Conservation (phyloP, 1,140 invertebrate genomes). For the Anthonomus grandis region DNA sequence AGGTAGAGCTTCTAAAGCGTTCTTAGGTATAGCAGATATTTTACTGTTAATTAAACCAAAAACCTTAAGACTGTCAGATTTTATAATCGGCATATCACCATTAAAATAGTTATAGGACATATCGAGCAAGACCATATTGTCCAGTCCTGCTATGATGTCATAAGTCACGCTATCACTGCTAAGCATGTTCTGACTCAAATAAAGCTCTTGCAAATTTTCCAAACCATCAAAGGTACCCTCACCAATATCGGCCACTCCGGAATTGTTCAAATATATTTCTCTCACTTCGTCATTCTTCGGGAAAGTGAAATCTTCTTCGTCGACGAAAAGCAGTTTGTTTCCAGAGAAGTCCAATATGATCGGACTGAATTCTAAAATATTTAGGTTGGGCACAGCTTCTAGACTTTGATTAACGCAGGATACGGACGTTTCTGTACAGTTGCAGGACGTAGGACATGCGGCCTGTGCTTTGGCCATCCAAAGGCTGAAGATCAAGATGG, state of each 20-base stretch:
- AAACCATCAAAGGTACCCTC: conserved; percentile 33
- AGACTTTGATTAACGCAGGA: conserved; percentile 30
- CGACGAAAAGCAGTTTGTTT: conserved; percentile 30
- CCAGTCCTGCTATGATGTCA: conserved; percentile 28
- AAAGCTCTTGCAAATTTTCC: conserved; percentile 36
- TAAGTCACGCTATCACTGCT: conserved; percentile 26
- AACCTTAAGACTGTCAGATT: conserved; percentile 32
- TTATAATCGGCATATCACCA: conserved; percentile 32
- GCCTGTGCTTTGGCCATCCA: conserved; percentile 1
- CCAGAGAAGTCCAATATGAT: conserved; percentile 39
- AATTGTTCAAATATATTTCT: conserved; percentile 39
- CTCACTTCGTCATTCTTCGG: conserved; percentile 32
- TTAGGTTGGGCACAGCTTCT: conserved; percentile 33
- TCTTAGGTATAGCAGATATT: conserved; percentile 26
- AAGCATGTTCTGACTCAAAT: conserved; percentile 36
- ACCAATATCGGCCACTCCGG: conserved; percentile 33
- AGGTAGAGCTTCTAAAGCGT: conserved; percentile 32
- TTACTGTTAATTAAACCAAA: conserved; percentile 34
- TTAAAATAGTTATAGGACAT: conserved; percentile 38
- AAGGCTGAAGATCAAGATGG: conserved; percentile 4
- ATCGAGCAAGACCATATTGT: conserved; percentile 33
- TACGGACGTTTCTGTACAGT: conserved; percentile 32
- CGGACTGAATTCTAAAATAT: conserved; percentile 29
- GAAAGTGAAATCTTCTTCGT: conserved; percentile 33
- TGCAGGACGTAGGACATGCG: conserved; percentile 33